These are phyloP conservation scores for Euthynnus affinis DNA, from an alignment of 2,797 vertebrate genomes.

Conservation along the genomic window DNA sequence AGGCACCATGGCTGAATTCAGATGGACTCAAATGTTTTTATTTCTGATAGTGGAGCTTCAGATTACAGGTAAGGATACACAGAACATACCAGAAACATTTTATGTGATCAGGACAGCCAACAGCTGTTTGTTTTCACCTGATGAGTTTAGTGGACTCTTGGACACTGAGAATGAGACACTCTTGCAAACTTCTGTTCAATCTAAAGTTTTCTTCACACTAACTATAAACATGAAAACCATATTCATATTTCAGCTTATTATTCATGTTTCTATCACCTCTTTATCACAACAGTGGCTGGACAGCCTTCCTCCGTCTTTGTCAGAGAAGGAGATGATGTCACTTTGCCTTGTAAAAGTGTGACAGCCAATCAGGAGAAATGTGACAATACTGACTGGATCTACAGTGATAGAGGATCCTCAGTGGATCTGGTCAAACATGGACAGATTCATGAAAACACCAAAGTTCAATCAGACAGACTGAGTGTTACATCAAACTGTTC, in stretches of 20 bases:
- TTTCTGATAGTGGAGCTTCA: not conserved
- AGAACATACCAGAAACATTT: no score
- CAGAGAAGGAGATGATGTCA: conserved; percentile 8
- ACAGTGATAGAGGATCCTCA: accelerated
- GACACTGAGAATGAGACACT: no score
- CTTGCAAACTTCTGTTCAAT: no score
- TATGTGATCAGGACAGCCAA: no score
- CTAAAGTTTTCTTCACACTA: not conserved
- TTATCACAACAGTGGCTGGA: not conserved
- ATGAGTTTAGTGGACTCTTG: no score
- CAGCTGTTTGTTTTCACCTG: no score
- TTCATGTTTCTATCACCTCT: not conserved
- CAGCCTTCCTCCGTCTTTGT: accelerated
- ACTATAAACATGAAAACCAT: not conserved
- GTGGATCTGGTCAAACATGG: accelerated
- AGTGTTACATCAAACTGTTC: conserved; percentile 19
- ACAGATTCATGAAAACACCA: not conserved
- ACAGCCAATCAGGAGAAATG: accelerated
- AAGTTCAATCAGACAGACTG: not conserved
- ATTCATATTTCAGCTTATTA: not conserved
- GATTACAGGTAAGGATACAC: conserved; percentile 24
- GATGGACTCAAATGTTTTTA: conserved; percentile 5
- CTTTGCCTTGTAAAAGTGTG: not conserved
- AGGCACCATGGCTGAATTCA: not conserved
- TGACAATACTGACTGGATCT: not conserved